These are phyloP conservation scores for Sphecodes monilicornis DNA, from an alignment of 2,888 invertebrate species.

Conservation along the genomic window DNA sequence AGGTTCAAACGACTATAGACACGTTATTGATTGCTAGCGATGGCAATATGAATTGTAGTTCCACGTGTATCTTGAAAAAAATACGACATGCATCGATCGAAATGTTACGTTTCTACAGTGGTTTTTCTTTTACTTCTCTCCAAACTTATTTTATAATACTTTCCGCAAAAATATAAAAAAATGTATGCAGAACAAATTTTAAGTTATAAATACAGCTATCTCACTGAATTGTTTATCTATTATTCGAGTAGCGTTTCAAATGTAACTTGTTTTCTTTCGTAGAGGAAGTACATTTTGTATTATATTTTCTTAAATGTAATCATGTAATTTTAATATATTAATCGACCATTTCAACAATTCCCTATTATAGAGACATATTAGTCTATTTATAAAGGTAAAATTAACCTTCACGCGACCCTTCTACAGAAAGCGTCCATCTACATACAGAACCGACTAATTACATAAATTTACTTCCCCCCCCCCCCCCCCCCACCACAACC, in stretches of 20 bases:
- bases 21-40: not conserved
- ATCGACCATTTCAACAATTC: too few species aligned
- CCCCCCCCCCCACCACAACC: too few species aligned
- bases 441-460: too few species aligned
- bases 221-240: not conserved
- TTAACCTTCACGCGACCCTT: too few species aligned
- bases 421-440: too few species aligned
- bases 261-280: not conserved
- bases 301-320: too few species aligned
- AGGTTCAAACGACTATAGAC: not conserved
- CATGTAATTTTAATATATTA: too few species aligned
- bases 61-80: not conserved
- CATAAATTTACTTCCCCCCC: too few species aligned
- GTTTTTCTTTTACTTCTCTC: not conserved
- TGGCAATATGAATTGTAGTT: not conserved
- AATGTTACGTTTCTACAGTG: not conserved
- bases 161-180: not conserved
- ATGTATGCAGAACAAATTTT: not conserved
- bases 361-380: too few species aligned
- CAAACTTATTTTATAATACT: not conserved
- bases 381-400: too few species aligned
- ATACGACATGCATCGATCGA: not conserved
- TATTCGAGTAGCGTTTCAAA: not conserved
- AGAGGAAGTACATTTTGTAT: not conserved
- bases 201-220: not conserved